Conservation (phyloP, 2,888 invertebrate species). For the Platynereis dumerilii region DNA sequence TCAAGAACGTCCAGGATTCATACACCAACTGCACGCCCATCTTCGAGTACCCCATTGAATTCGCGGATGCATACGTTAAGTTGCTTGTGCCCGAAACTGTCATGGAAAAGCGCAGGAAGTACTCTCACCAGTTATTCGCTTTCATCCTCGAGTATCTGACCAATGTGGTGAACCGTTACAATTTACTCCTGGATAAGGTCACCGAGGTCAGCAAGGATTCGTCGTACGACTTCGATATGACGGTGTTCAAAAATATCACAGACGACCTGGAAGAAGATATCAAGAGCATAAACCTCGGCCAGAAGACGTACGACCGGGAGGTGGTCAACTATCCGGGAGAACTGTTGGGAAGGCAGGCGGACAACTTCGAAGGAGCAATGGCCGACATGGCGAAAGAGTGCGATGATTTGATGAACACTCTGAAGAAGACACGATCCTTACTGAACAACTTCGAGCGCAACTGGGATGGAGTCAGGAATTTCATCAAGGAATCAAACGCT, state of each 20-base stretch:
- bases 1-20: background rate
- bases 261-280: too few relatives aligned
- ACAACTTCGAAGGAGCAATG: too few relatives aligned
- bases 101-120: background rate
- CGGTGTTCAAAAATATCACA: too few relatives aligned
- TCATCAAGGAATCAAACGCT: background rate
- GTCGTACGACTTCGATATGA: too few relatives aligned
- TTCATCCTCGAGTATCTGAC: background rate
- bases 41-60: background rate
- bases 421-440: background rate
- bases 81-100: background rate
- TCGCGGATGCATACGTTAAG: background rate
- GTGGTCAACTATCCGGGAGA: too few relatives aligned
- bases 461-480: slow-evolving; percentile 10
- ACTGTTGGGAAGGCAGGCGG: too few relatives aligned
- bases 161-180: too few relatives aligned
- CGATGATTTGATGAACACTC: background rate
- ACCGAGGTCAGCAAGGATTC: too few relatives aligned
- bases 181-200: too few relatives aligned
- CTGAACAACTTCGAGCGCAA: background rate
- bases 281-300: too few relatives aligned
- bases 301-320: too few relatives aligned
- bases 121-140: background rate
- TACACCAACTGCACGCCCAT: background rate
- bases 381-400: background rate